A percentile compares a stretch with the other conserved stretches of the same genome.
phyloP scores from a whole-genome alignment of 2,113 vertebrate species.

The Boulengerochromis microlepis region DNA sequence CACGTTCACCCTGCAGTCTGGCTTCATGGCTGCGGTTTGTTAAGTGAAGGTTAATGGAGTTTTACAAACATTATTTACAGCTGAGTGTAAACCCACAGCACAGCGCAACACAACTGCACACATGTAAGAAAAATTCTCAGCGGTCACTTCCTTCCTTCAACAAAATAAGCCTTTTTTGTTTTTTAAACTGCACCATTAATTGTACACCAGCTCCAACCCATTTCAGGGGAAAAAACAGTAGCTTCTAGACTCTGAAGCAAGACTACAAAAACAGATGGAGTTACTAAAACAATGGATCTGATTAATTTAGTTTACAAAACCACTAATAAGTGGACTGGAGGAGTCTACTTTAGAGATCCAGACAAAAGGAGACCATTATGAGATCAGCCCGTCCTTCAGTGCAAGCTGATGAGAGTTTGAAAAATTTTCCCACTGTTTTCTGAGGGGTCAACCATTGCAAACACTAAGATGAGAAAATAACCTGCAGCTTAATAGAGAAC shows the following conservation, averaged over 20 bases:
- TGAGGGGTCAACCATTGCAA: neutral
- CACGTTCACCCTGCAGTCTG: neutral
- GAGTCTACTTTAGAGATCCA: neutral
- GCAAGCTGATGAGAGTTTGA: neutral
- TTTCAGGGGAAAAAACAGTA: neutral
- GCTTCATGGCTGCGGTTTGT: neutral
- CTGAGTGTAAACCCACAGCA: neutral
- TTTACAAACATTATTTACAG: conserved; percentile 56
- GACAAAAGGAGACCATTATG: neutral
- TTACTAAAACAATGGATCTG: neutral
- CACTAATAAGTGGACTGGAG: neutral
- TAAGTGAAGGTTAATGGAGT: neutral
- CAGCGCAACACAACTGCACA: neutral
- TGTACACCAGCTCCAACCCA: neutral
- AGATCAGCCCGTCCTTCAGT: neutral
- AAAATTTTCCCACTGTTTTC: neutral
- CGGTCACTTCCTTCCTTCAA: neutral
- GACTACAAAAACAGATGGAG: neutral
- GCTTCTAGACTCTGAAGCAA: neutral
- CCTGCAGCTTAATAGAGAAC: neutral
- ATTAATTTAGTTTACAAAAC: neutral
- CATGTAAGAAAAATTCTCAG: neutral
- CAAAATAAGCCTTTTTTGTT: neutral
- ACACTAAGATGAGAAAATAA: neutral
- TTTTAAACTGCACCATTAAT: neutral